These are phyloP conservation scores for Sarcophaga variegata DNA, from an alignment of 2,888 invertebrate genomes.

Conservation along the genomic window DNA sequence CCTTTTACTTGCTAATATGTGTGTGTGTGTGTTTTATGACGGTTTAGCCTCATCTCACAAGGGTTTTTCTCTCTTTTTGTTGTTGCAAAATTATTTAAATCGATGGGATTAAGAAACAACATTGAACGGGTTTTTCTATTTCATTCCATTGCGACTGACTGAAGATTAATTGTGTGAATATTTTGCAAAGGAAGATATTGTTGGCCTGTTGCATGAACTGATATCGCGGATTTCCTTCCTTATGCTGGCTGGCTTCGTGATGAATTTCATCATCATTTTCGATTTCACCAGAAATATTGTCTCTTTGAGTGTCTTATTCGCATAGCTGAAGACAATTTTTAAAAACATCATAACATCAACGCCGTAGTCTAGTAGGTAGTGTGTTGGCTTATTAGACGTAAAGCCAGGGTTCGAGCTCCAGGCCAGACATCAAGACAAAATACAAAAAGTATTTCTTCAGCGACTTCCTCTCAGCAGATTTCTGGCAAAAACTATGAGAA, in stretches of 20 bases:
- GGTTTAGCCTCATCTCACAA: not conserved
- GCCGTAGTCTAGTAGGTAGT: too few relatives aligned
- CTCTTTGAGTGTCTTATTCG: too few relatives aligned
- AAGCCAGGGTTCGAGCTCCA: too few relatives aligned
- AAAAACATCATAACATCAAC: too few relatives aligned
- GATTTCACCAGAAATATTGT: too few relatives aligned
- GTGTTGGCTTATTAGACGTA: too few relatives aligned
- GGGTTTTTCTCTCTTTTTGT: not conserved
- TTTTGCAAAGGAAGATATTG: not conserved
- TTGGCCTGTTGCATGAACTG: not conserved
- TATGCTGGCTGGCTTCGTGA: not conserved
- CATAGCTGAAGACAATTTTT: too few relatives aligned
- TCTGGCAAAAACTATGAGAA: too few relatives aligned
- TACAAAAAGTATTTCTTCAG: too few relatives aligned
- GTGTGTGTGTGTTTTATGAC: conserved; percentile 35
- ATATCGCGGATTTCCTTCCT: conserved; percentile 7
- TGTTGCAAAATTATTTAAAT: conserved; percentile 1
- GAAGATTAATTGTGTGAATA: conserved; percentile 19
- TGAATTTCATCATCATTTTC: conserved; percentile 7
- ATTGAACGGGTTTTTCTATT: not conserved
- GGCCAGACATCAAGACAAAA: too few relatives aligned
- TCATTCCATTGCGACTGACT: not conserved
- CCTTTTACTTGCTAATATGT: not conserved
- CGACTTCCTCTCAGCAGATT: too few relatives aligned
- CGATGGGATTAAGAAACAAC: conserved; percentile 2